A percentile compares a stretch with the other conserved stretches of the same genome.
phyloP scores from a whole-genome alignment of 2,888 invertebrate species.

The Napeogenes sylphis region DNA sequence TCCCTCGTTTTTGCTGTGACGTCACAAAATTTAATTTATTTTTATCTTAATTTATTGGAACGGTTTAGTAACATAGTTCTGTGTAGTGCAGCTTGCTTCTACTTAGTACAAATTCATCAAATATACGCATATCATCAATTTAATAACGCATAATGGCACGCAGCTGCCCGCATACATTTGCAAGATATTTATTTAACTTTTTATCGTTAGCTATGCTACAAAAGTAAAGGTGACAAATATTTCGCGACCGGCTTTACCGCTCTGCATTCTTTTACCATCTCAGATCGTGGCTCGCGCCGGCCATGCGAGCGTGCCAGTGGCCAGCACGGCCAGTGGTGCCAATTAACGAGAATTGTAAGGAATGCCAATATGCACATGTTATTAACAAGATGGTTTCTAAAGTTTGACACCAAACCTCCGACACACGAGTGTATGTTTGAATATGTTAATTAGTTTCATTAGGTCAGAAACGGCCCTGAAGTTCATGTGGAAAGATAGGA shows the following conservation, averaged over 20 bases:
- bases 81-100: no score
- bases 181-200: neutral
- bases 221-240: slow-evolving; percentile 5
- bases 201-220: neutral
- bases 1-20: slow-evolving; percentile 31
- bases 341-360: neutral
- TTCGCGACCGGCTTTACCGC: neutral
- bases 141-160: slow-evolving; percentile 1
- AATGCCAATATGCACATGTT: neutral
- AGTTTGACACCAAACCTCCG: no score
- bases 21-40: slow-evolving; percentile 29
- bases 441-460: no score
- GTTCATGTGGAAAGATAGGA: no score
- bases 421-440: no score
- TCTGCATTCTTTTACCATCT: neutral
- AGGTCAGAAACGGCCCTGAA: no score
- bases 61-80: neutral
- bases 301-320: no score
- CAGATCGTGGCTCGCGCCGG: neutral
- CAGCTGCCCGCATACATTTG: neutral
- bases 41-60: no score
- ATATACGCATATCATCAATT: neutral
- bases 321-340: no score
- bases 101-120: no score
- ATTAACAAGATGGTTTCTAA: no score